Conservation (phyloP, 2,113 vertebrate genomes). For the Dasyprocta punctata region DNA sequence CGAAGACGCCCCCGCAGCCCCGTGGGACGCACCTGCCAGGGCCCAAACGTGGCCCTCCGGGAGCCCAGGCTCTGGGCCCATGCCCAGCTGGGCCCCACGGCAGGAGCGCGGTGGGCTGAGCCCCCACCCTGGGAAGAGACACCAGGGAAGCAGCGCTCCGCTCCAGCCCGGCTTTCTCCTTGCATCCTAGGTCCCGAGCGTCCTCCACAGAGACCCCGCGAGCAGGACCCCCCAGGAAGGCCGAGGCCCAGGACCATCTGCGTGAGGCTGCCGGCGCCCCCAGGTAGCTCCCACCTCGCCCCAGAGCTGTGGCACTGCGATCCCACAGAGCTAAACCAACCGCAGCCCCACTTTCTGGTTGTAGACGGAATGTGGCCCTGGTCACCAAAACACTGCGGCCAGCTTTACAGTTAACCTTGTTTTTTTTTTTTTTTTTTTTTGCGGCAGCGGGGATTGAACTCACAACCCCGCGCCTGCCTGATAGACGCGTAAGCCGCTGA, state of each 20-base stretch:
- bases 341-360: not conserved
- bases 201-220: no score
- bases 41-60: no score
- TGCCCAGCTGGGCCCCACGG: not conserved
- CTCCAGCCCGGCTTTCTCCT: slow-evolving; percentile 21
- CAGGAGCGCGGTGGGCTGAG: not conserved
- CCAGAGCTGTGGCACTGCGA: no score
- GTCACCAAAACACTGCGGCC: not conserved
- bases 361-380: not conserved
- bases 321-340: not conserved
- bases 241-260: slow-evolving; percentile 19
- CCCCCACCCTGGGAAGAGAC: not conserved
- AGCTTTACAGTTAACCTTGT: not conserved
- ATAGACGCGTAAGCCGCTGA: no score
- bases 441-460: no score
- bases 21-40: no score
- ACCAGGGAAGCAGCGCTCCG: not conserved
- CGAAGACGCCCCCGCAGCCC: not conserved
- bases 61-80: not conserved
- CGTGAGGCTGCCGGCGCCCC: slow-evolving; percentile 65
- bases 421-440: no score
- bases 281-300: slow-evolving; percentile 62
- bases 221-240: no score
- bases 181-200: slow-evolving; percentile 41
- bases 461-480: no score